Percentiles rank a stretch among this genome's conserved stretches.
These are phyloP conservation scores for Hydraecia micacea DNA, from an alignment of 2,888 invertebrate genomes.

Conservation along the genomic window DNA sequence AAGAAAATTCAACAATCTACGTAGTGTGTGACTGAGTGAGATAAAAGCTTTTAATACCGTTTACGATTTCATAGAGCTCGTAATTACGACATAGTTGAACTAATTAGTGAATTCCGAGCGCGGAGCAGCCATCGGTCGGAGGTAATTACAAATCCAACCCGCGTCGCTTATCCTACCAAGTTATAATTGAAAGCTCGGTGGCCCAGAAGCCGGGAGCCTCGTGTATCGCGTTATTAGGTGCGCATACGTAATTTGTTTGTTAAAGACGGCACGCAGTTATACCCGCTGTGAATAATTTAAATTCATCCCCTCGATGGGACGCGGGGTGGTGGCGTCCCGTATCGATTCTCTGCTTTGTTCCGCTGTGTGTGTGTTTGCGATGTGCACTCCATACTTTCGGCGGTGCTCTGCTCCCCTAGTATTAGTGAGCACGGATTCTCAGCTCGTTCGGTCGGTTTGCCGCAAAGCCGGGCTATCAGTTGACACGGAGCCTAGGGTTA, in stretches of 20 bases:
- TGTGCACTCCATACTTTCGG: slow-evolving; percentile 79
- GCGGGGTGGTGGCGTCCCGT: slow-evolving; percentile 80
- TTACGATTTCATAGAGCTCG: slow-evolving; percentile 77
- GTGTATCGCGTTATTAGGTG: slow-evolving; percentile 88
- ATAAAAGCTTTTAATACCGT: slow-evolving; percentile 76
- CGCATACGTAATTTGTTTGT: slow-evolving; percentile 90
- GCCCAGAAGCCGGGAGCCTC: slow-evolving; percentile 82
- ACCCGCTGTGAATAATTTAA: slow-evolving; percentile 90
- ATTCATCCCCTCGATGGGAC: slow-evolving; percentile 86
- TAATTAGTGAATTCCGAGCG: slow-evolving; percentile 74
- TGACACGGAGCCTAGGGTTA: slow-evolving; percentile 78
- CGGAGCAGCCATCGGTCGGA: slow-evolving; percentile 71
- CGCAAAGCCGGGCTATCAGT: slow-evolving; percentile 84
- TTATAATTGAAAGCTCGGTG: slow-evolving; percentile 88
- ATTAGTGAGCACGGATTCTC: slow-evolving; percentile 82
- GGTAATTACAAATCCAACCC: slow-evolving; percentile 84
- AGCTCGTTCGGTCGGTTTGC: slow-evolving; percentile 82
- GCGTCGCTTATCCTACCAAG: slow-evolving; percentile 84
- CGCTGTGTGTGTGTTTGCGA: slow-evolving; percentile 67
- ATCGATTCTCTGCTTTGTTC: slow-evolving; percentile 82
- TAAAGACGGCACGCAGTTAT: slow-evolving; percentile 90
- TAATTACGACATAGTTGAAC: slow-evolving; percentile 82
- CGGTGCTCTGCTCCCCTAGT: slow-evolving; percentile 79
- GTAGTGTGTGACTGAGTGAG: slow-evolving; percentile 62
- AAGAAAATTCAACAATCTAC: slow-evolving; percentile 60